A percentile compares a stretch with the other conserved stretches of the same genome.
These are phyloP conservation scores for Panagrolaimus sp. DNA, from an alignment of 1,140 invertebrate species.

Conservation along the genomic window DNA sequence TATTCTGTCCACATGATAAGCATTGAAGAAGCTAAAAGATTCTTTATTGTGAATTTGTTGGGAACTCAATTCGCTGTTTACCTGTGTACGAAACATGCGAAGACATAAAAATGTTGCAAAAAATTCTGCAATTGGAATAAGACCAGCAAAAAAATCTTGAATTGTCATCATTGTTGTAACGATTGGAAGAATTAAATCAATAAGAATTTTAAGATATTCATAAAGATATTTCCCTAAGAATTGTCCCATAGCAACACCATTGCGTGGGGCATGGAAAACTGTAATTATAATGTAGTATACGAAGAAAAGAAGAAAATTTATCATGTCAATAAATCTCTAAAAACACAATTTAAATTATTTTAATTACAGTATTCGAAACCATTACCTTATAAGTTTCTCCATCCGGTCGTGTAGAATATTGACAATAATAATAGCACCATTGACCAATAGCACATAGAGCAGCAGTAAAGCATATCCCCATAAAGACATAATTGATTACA, in stretches of 20 bases:
- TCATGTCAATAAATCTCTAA: background rate
- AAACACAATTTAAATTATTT: too few relatives aligned
- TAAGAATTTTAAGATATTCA: too few relatives aligned
- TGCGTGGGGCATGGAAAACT: background rate
- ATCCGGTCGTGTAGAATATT: background rate
- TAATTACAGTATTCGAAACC: too few relatives aligned
- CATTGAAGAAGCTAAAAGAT: background rate
- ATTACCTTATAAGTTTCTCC: too few relatives aligned
- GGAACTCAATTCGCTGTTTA: too few relatives aligned
- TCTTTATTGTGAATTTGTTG: too few relatives aligned
- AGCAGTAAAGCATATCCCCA: background rate
- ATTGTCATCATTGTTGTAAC: background rate
- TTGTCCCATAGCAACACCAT: background rate
- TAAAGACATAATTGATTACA: background rate
- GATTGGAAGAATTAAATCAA: too few relatives aligned
- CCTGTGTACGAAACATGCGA: background rate
- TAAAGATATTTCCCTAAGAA: too few relatives aligned
- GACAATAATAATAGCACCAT: slow-evolving; percentile 1
- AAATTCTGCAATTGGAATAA: background rate
- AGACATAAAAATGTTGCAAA: background rate
- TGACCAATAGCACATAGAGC: background rate
- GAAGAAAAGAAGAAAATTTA: background rate
- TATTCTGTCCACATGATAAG: background rate
- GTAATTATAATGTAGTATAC: background rate
- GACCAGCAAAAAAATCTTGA: background rate